Percentiles rank a stretch among this genome's conserved stretches.
Conservation (phyloP, 1,140 invertebrate species). For the Calycopis cecrops region DNA sequence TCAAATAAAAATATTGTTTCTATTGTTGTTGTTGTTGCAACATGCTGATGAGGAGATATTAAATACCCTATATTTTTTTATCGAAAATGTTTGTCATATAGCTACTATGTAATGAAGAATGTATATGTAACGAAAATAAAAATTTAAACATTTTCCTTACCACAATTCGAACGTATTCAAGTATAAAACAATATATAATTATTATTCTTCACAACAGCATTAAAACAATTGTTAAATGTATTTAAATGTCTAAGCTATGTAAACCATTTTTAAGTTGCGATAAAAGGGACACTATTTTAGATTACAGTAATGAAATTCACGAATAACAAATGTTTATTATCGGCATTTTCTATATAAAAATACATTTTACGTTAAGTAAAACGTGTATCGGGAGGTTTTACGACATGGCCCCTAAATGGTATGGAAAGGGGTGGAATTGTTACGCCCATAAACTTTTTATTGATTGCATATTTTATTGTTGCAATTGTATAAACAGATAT, state of each 20-base stretch:
- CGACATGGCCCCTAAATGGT: conserved; percentile 5
- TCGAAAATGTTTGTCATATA: too few species aligned
- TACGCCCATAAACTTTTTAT: conserved; percentile 9
- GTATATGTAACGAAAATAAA: too few species aligned
- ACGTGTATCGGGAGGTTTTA: conserved; percentile 5
- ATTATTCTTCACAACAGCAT: too few species aligned
- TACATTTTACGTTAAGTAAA: conserved; percentile 11
- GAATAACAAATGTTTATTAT: conserved; percentile 9
- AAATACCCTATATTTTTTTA: too few species aligned
- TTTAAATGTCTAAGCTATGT: background rate
- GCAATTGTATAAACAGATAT: conserved; percentile 6
- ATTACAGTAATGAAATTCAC: conserved; percentile 10
- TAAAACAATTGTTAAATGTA: too few species aligned
- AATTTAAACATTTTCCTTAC: too few species aligned
- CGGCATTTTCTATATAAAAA: conserved; percentile 7
- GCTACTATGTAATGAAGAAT: too few species aligned
- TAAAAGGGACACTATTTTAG: conserved; percentile 4
- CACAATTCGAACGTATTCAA: too few species aligned
- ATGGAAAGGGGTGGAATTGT: conserved; percentile 10
- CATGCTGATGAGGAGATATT: too few species aligned
- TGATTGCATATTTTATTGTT: conserved; percentile 10
- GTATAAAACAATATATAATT: too few species aligned
- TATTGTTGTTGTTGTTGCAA: too few species aligned
- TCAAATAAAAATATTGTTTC: too few species aligned
- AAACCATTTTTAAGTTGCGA: conserved; percentile 2